These are phyloP conservation scores for Hyposoter dolosus DNA, from an alignment of 2,888 invertebrate genomes.

Conservation along the genomic window DNA sequence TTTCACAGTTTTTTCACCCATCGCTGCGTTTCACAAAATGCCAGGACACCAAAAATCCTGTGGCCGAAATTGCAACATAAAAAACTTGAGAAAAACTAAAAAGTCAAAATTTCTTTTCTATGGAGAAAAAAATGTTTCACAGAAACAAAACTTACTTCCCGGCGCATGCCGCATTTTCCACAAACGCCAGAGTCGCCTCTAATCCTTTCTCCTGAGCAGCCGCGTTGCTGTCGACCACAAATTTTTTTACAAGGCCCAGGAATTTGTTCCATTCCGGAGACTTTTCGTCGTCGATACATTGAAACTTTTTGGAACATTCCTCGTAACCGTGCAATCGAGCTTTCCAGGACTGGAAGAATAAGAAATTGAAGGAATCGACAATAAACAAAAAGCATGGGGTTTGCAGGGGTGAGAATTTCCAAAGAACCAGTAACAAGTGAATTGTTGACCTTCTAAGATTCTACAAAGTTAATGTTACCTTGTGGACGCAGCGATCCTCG, in stretches of 20 bases:
- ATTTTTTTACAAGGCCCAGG: constrained; percentile 95
- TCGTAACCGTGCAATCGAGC: constrained; percentile 97
- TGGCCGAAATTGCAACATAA: no score
- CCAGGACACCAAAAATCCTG: not conserved
- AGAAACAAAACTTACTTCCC: constrained; percentile 87
- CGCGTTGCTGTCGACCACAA: constrained; percentile 97
- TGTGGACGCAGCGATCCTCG: constrained; percentile 97
- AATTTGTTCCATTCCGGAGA: constrained; percentile 97
- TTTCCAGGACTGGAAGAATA: constrained; percentile 91
- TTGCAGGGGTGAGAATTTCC: not conserved
- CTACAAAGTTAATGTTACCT: constrained; percentile 85
- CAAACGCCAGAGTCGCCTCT: constrained; percentile 95
- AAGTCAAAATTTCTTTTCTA: not conserved
- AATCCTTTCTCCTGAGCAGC: constrained; percentile 98
- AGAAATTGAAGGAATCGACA: constrained; percentile 26
- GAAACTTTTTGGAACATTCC: constrained; percentile 95
- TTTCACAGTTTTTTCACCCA: not conserved
- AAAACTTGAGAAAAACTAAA: not conserved
- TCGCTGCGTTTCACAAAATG: not conserved
- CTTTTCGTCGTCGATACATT: constrained; percentile 95
- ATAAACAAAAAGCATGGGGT: not conserved
- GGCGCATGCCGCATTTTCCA: constrained; percentile 95
- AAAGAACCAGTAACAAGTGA: not conserved
- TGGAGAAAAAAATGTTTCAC: not conserved
- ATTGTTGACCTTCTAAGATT: not conserved